phyloP scores from a whole-genome alignment of 2,113 vertebrate genomes.

The Clarias magur region DNA sequence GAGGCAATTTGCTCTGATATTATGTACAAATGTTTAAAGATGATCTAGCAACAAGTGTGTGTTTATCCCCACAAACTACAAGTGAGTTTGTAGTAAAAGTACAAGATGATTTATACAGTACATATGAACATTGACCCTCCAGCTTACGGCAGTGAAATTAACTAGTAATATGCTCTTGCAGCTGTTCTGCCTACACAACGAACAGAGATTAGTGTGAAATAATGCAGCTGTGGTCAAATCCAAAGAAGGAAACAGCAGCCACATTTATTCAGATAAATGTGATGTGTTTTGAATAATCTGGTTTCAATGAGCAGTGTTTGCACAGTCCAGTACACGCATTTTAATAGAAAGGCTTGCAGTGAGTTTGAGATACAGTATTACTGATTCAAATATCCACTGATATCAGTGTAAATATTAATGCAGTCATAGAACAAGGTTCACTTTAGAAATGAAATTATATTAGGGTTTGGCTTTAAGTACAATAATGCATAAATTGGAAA shows the following conservation, averaged over 20 bases:
- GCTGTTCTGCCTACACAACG: conserved; percentile 39
- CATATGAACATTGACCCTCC: neutral
- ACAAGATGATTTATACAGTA: conserved; percentile 34
- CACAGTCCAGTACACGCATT: conserved; percentile 32
- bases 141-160: conserved; percentile 5
- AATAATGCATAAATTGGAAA: conserved; percentile 63
- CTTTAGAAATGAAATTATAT: conserved; percentile 61
- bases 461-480: conserved; percentile 53
- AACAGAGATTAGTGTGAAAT: conserved; percentile 33
- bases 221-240: conserved; percentile 45
- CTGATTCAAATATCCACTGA: conserved; percentile 61
- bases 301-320: conserved; percentile 21
- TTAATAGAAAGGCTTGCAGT: conserved; percentile 32
- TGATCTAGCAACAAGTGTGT: neutral
- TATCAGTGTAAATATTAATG: conserved; percentile 57
- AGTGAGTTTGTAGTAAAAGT: too few relatives aligned
- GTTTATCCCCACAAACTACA: neutral
- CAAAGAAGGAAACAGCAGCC: conserved; percentile 25
- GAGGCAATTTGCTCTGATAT: neutral
- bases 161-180: conserved; percentile 10
- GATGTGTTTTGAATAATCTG: conserved; percentile 32
- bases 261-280: conserved; percentile 40
- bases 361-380: conserved; percentile 56
- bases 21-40: neutral
- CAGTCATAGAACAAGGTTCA: conserved; percentile 48